A percentile compares a stretch with the other conserved stretches of the same genome.
Evolutionary conservation across 2,797 vertebrate species (phyloP).

Genomic region (Antrozous pallidus): DNA sequence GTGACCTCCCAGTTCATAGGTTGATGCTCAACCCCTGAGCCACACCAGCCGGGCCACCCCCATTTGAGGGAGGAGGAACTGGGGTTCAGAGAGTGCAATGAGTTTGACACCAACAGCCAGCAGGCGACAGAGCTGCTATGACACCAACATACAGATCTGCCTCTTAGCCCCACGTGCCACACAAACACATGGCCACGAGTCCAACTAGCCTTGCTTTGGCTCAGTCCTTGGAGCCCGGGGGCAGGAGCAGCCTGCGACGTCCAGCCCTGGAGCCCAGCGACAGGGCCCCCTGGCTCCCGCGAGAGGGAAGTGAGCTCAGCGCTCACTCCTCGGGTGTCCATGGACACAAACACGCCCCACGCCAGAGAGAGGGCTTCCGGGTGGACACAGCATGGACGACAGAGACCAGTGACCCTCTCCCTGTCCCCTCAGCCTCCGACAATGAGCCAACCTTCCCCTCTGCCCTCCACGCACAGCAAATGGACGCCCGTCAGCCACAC

Average conservation of each 20-base stretch:
- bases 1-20: too few relatives aligned
- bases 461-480: neutral
- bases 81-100: neutral
- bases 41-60: neutral
- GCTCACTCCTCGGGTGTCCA: neutral
- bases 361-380: neutral
- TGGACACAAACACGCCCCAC: neutral
- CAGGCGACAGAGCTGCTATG: neutral
- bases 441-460: neutral
- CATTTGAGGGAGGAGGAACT: neutral
- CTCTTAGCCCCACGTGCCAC: neutral
- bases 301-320: neutral
- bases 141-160: neutral
- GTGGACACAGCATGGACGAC: neutral
- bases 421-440: neutral
- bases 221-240: neutral
- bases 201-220: neutral
- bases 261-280: neutral
- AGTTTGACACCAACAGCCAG: neutral
- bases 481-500: slow-evolving; percentile 1
- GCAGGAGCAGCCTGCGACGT: neutral
- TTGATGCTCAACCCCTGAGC: too few relatives aligned
- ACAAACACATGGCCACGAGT: neutral
- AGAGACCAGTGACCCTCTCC: neutral
- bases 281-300: neutral